Evolutionary conservation across 2,113 vertebrate species (phyloP), one percentile per base, ranked within the genome.

Genomic region (Pseudorasbora parva): DNA sequence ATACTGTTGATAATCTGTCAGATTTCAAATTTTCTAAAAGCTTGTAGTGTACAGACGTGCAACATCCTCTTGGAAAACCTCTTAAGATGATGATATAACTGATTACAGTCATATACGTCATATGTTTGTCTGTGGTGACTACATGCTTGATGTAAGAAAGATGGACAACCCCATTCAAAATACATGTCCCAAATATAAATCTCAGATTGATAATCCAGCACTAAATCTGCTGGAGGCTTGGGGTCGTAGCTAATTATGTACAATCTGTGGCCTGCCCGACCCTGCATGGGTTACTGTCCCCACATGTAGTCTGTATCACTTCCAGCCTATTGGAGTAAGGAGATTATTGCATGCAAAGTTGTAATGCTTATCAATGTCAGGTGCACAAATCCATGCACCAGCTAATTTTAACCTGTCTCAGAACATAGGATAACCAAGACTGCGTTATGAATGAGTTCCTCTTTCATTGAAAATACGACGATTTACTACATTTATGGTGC

Each of bases 361-460:
- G 74, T 92, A 93, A 93, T 91, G 83, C 90, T 88, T 83, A 91
- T 92, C 90, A 90, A 60, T 86, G 85, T 88, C 87, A 90, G 79
- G 57, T 84, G 57, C 91, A 77, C 89, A 91, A 93, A 79, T 88
- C 88, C 59, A 83, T 78, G 51, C 87, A 81, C 75, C 71, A 71
- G 84, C 86, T 91, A 86, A 90, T 82, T 86, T 86, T 88, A 91
- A 87, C 81, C 79, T 77, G 75, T 43, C 74, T 80, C 66, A 84
- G 72, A 91, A 81, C 19, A 41, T 80, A 47, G 47, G 72, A 77
- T 82, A 68, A 76, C 80, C 17, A 82, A 74, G 64, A 77, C 57
- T 47, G 56, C 12, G 41, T 89, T 76, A 84, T 87, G 80, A 51
- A 80, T 81, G 81, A 73, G 81, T 71, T 57, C 83, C 84, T 12